phyloP scores from a whole-genome alignment of 2,797 vertebrate genomes.

The Zonotrichia albicollis region DNA sequence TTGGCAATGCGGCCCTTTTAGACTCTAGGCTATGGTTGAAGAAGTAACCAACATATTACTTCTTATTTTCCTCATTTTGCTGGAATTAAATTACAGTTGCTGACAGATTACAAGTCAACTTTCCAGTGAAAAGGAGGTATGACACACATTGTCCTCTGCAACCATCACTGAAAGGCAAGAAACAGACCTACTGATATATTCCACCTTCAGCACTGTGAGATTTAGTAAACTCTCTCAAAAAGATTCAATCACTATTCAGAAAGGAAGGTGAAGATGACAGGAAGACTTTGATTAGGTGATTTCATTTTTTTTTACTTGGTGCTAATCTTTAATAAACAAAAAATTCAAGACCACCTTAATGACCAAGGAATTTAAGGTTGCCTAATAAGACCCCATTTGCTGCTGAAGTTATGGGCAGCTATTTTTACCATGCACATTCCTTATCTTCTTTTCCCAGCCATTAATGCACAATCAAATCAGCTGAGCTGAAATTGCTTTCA shows the following conservation, averaged over 20 bases:
- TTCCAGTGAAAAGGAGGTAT: neutral
- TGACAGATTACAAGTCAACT: neutral
- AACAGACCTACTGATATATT: neutral
- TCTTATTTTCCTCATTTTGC: neutral
- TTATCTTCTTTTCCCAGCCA: constrained; percentile 72
- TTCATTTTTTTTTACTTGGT: neutral
- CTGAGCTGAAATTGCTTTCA: constrained; percentile 58
- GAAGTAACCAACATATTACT: neutral
- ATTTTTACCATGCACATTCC: constrained; percentile 23
- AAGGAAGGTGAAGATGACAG: neutral
- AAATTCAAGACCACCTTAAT: neutral
- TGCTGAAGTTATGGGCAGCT: constrained; percentile 6
- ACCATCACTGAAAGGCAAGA: neutral
- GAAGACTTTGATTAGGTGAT: neutral
- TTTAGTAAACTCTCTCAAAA: neutral
- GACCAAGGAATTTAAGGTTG: constrained; percentile 37
- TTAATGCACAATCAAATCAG: constrained; percentile 69
- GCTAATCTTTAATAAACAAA: constrained; percentile 19
- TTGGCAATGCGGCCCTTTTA: rapidly evolving
- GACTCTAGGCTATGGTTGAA: neutral
- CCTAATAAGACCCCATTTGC: constrained; percentile 37
- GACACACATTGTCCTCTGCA: neutral
- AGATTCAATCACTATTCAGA: neutral
- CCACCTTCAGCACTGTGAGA: neutral
- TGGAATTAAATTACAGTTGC: neutral